These are phyloP conservation scores for Dryomyza anilis DNA, from an alignment of 2,888 invertebrate species.

Conservation along the genomic window DNA sequence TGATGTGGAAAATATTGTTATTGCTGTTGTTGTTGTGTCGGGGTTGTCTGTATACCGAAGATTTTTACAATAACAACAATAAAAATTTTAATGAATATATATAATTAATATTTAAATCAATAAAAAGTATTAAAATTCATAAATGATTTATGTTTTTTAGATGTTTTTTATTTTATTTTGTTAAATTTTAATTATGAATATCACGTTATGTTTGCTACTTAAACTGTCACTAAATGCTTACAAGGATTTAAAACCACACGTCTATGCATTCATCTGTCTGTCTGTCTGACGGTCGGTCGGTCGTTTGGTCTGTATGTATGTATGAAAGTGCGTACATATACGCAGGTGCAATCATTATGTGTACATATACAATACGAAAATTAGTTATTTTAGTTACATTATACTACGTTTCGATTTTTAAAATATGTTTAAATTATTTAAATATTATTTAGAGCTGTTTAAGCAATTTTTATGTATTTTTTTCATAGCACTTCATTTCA, in stretches of 20 bases:
- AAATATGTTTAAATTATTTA: too few species aligned
- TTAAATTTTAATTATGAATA: too few species aligned
- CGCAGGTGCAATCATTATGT: conserved; percentile 46
- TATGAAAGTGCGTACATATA: conserved; percentile 32
- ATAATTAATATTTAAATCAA: too few species aligned
- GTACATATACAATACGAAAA: conserved; percentile 38
- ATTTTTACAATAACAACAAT: neutral
- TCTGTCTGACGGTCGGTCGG: neutral
- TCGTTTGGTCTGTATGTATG: neutral
- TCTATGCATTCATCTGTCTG: neutral
- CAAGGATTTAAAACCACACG: neutral
- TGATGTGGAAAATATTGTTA: neutral
- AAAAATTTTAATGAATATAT: too few species aligned
- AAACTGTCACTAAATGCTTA: neutral
- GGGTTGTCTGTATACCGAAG: too few species aligned
- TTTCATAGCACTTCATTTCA: too few species aligned
- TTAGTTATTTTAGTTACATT: too few species aligned
- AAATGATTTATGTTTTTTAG: too few species aligned
- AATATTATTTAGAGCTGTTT: too few species aligned
- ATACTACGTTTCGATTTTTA: conserved; percentile 24
- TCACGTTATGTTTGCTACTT: too few species aligned
- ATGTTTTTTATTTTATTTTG: neutral
- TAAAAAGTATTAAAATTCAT: too few species aligned
- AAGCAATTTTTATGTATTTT: too few species aligned
- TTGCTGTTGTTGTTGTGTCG: neutral